Conservation (phyloP, 2,113 vertebrate species). For the Meleagris gallopavo region DNA sequence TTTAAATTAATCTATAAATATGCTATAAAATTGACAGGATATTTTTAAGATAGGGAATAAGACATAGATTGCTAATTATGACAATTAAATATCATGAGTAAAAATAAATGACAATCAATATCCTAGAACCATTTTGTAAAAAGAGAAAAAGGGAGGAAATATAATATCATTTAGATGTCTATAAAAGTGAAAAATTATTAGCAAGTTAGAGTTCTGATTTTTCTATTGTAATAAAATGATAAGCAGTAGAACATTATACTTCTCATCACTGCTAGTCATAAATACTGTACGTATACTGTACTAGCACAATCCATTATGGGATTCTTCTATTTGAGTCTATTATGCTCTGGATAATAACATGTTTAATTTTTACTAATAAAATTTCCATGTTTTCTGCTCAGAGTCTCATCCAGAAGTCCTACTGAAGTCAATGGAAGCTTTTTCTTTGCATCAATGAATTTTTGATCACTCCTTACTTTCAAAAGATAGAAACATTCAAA, state of each 20-base stretch:
- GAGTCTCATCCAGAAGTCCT: background rate
- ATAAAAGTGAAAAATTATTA: constrained; percentile 72
- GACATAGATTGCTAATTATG: constrained; percentile 81
- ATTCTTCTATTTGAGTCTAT: constrained; percentile 62
- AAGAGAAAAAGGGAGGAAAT: constrained; percentile 65
- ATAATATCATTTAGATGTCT: constrained; percentile 75
- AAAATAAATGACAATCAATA: constrained; percentile 86
- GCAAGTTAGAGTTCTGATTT: constrained; percentile 62
- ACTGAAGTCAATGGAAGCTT: background rate
- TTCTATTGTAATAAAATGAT: constrained; percentile 54
- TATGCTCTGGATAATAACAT: constrained; percentile 45
- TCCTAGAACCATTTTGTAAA: constrained; percentile 72
- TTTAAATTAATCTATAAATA: constrained; percentile 89
- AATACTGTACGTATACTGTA: constrained; percentile 47
- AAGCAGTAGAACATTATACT: constrained; percentile 49
- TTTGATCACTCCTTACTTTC: background rate
- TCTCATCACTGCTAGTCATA: constrained; percentile 39
- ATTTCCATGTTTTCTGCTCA: constrained; percentile 17
- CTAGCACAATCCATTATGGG: constrained; percentile 50
- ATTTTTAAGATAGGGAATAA: constrained; percentile 77
- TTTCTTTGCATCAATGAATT: constrained; percentile 2
- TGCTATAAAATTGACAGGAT: constrained; percentile 81
- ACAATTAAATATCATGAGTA: constrained; percentile 81
- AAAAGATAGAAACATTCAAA: background rate
- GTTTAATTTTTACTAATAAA: constrained; percentile 63